Base-by-base conservation (phyloP, 2,113 vertebrate genomes). In the Vulpes vulpes region DNA sequence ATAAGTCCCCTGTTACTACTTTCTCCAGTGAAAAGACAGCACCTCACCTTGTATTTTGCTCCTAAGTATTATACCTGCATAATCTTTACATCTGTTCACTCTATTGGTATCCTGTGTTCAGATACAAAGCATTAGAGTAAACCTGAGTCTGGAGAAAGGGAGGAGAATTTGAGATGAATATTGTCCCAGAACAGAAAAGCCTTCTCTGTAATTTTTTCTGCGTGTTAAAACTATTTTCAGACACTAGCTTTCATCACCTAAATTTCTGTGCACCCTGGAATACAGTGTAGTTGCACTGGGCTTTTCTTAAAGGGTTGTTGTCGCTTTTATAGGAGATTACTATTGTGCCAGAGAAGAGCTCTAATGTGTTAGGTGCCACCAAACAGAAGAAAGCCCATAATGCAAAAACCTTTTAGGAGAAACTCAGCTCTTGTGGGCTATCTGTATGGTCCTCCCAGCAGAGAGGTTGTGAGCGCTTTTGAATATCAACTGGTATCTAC, bases 321-420 rank as follows among this genome's bases (percentile, higher is more conserved):
- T 67, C 16, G n/a, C 2, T 53, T 9, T 69, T 83, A n/a, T 2
- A 5, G 49, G 11, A 32, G 25, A 32, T 3, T 0, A 2, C 19
- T 43, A 1, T 22, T n/a, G 6, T 35, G 1, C 14, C 20, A 71
- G 53, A 89, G 43, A 86, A 73, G 32, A 49, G 0, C 27, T 2
- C 60, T 67, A n/a, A 43, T 8, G 8, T 5, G 0, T 51, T 30
- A 30, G 8, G 60, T 17, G 12, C 11, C 19, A 88, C 9, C 22
- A n/a, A 69, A 12, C 49, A 30, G 22, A 60, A 80, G 20, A 59
- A 30, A 51, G 14, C 3, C 35, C 64, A 8, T 62, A 12, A 6
- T 9, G 1, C 14, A 91, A 76, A 80, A 3, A 2, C 5, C 12
- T 73, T 55, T 62, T 17, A 59, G 49, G 8, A 60, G 49, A 65